Percentiles rank a stretch among this genome's conserved stretches.
Evolutionary conservation across 2,888 invertebrate genomes (phyloP).

Genomic region (Oscheius myriophilus): DNA sequence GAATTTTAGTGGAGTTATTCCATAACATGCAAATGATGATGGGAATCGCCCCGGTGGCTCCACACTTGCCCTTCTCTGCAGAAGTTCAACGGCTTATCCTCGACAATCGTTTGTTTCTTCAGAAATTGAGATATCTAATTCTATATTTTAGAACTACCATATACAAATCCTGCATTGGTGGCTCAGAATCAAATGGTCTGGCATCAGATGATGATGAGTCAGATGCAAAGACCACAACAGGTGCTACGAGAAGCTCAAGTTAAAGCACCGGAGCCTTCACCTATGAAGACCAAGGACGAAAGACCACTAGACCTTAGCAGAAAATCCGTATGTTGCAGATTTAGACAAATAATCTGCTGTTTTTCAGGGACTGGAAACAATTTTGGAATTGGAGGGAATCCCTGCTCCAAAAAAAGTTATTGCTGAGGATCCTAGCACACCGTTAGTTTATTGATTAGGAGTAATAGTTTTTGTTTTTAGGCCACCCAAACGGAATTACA

Average conservation of each 20-base stretch:
- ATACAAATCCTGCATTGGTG: slow-evolving; percentile 11
- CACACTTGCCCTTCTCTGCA: slow-evolving; percentile 23
- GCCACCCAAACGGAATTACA: slow-evolving; percentile 81
- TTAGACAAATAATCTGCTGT: not conserved
- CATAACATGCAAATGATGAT: slow-evolving; percentile 26
- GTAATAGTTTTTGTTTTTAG: slow-evolving; percentile 6
- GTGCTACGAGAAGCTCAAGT: not conserved
- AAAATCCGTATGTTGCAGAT: slow-evolving; percentile 17
- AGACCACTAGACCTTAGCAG: slow-evolving; percentile 42
- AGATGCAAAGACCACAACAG: slow-evolving; percentile 20
- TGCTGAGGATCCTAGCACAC: slow-evolving; percentile 15
- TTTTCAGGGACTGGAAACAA: slow-evolving; percentile 18
- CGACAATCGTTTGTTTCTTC: slow-evolving; percentile 18
- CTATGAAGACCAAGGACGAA: slow-evolving; percentile 25
- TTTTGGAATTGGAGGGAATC: not conserved
- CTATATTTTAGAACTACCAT: not conserved
- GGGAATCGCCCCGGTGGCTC: slow-evolving; percentile 18
- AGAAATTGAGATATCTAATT: too few relatives aligned
- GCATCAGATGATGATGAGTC: slow-evolving; percentile 27
- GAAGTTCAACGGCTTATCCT: slow-evolving; percentile 25
- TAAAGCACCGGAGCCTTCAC: not conserved
- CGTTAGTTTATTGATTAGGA: not conserved
- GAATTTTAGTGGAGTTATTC: slow-evolving; percentile 6
- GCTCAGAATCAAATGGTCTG: slow-evolving; percentile 22
- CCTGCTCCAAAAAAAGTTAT: not conserved